These are phyloP conservation scores for Dyspetes luteomarginatus DNA, from an alignment of 2,888 invertebrate genomes.

Conservation along the genomic window DNA sequence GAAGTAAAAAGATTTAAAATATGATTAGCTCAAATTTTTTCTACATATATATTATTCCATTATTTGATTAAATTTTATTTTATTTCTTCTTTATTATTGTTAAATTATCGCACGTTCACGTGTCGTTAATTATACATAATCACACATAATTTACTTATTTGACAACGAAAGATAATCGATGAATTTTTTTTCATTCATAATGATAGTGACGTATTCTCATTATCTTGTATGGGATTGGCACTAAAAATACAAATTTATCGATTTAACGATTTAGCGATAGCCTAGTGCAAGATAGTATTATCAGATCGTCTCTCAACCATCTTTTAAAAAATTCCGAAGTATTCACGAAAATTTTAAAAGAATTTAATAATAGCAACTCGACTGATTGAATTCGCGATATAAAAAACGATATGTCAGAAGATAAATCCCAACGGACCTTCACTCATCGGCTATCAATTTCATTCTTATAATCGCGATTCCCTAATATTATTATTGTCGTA, in stretches of 20 bases:
- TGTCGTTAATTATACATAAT: no score
- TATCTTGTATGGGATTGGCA: constrained; percentile 21
- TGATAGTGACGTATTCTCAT: not conserved
- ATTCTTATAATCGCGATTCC: not conserved
- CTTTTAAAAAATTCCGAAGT: not conserved
- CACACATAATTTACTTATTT: not conserved
- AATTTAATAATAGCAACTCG: not conserved
- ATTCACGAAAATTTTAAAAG: not conserved
- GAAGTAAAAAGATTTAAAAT: no score
- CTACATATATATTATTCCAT: no score
- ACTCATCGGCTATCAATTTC: not conserved
- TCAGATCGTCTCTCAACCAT: not conserved
- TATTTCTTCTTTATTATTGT: no score
- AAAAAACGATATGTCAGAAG: not conserved
- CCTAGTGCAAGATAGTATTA: not conserved
- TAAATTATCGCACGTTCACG: no score
- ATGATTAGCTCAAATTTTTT: no score
- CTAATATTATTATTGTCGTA: not conserved
- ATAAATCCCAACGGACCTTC: not conserved
- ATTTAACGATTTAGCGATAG: not conserved
- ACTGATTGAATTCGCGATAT: not conserved
- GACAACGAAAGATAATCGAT: not conserved
- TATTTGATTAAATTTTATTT: no score
- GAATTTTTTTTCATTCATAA: constrained; percentile 1
- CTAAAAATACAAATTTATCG: constrained; percentile 27